These are phyloP conservation scores for Osmerus eperlanus DNA, from an alignment of 2,113 vertebrate species.

Conservation along the genomic window DNA sequence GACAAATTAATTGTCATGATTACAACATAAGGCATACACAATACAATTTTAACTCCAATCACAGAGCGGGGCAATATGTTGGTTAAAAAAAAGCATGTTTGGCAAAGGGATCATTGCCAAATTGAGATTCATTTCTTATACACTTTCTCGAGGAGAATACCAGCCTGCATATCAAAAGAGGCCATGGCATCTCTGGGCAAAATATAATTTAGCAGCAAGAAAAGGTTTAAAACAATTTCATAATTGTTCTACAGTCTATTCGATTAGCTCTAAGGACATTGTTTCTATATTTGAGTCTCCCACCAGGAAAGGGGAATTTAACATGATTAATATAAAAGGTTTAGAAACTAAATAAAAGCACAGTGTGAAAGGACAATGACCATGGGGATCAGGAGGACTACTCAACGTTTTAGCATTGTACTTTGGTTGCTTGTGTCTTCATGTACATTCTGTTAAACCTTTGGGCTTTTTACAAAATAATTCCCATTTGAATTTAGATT, in stretches of 20 bases:
- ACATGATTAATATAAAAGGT: conserved; percentile 33
- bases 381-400: conserved; percentile 24
- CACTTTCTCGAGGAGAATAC: too few relatives aligned
- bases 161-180: too few relatives aligned
- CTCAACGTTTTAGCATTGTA: conserved; percentile 29
- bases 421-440: conserved; percentile 54
- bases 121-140: too few relatives aligned
- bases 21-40: background rate
- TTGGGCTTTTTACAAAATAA: background rate
- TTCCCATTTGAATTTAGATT: too few relatives aligned
- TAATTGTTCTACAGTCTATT: conserved; percentile 41
- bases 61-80: background rate
- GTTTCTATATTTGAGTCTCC: conserved; percentile 25
- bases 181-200: too few relatives aligned
- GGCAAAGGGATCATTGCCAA: too few relatives aligned
- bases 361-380: conserved; percentile 3
- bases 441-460: conserved; percentile 42
- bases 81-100: too few relatives aligned
- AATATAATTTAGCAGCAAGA: too few relatives aligned
- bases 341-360: conserved; percentile 12
- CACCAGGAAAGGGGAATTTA: conserved; percentile 22
- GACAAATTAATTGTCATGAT: background rate
- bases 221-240: conserved; percentile 4
- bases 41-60: background rate
- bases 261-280: conserved; percentile 42